Base-by-base conservation (phyloP, 2,797 vertebrate species). In the Yasuhikotakia modesta region DNA sequence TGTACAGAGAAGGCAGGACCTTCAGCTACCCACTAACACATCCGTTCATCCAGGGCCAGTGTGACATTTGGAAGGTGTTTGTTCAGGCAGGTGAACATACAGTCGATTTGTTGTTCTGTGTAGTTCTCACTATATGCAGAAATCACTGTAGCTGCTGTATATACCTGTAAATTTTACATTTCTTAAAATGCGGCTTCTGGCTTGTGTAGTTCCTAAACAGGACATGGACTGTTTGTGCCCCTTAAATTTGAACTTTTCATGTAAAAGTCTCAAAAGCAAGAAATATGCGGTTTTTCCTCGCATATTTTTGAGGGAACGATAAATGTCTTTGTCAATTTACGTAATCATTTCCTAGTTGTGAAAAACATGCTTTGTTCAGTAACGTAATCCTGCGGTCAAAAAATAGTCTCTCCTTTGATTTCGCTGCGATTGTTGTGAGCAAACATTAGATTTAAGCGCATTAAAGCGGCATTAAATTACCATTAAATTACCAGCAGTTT, bases 361-460 rank as follows among this genome's bases (percentile, higher is more conserved):
- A 71, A 81, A 79, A 79, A 46, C 68, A 53, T 14, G 39, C 17
- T 39, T 43, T 7, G n/a, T 73, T 65, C 14, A n/a, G 12, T 68
- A n/a, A n/a, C n/a, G n/a, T n/a, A n/a, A 78, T 77, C 73, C 73
- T 67, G 73, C 17, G 46, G 24, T 67, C n/a, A 22, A 53, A 43
- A 19, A 78, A 68, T 70, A 3, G 35, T 1, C 22, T 70, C 24
- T 8, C 5, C 5, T 72, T 58, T n/a, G 63, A 77, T 50, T 81
- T 66, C n/a, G 8, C 35, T 35, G 35, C 1, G 5, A n/a, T 45
- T 5, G 3, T 30, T 13, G 27, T 24, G 65, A 60, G 46, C 21
- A 65, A 77, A 70, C 10, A 52, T 45, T 12, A 75, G 45, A 72
- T 78, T 67, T 53, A 71, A 7, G 35, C 35, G 4, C 4, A 35